A percentile compares a stretch with the other conserved stretches of the same genome.
Conservation (phyloP, 30 jellyfish, hydroid and myxozoan species). For the Cassiopea xamachana region DNA sequence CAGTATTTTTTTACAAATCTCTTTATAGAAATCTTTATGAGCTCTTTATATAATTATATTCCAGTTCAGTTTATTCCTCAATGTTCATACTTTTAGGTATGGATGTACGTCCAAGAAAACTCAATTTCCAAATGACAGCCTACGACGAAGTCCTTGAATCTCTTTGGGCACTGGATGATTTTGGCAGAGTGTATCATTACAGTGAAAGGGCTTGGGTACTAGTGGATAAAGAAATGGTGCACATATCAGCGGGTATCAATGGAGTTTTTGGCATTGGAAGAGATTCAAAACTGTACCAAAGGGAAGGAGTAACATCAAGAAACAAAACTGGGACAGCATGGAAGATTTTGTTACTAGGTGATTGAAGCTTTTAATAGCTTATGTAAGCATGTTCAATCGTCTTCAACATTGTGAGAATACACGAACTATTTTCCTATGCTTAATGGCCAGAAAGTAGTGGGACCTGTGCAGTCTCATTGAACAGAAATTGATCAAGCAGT, state of each 20-base stretch:
- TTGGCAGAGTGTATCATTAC: constrained; percentile 12
- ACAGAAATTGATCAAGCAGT: no score
- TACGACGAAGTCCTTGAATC: constrained; percentile 4
- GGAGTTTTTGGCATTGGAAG: constrained; percentile 26
- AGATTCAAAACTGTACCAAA: not conserved
- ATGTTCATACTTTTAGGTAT: constrained; percentile 6
- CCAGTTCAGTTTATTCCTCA: not conserved
- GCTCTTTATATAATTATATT: no score
- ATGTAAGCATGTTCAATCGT: not conserved
- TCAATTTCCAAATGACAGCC: constrained; percentile 3
- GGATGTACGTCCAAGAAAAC: constrained; percentile 20
- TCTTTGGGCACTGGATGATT: constrained; percentile 23
- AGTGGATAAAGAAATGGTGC: not conserved
- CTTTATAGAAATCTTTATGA: no score
- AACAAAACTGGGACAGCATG: constrained; percentile 16
- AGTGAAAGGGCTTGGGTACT: constrained; percentile 7
- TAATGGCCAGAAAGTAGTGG: no score
- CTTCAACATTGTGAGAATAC: not conserved
- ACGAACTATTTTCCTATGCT: no score
- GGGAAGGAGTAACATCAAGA: constrained; percentile 26
- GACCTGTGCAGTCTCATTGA: no score
- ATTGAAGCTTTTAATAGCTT: not conserved
- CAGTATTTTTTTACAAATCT: no score
- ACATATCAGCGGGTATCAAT: constrained; percentile 37
- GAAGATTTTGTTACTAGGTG: not conserved